phyloP scores from a whole-genome alignment of 1,140 invertebrate species.

The Drosophila tristis region DNA sequence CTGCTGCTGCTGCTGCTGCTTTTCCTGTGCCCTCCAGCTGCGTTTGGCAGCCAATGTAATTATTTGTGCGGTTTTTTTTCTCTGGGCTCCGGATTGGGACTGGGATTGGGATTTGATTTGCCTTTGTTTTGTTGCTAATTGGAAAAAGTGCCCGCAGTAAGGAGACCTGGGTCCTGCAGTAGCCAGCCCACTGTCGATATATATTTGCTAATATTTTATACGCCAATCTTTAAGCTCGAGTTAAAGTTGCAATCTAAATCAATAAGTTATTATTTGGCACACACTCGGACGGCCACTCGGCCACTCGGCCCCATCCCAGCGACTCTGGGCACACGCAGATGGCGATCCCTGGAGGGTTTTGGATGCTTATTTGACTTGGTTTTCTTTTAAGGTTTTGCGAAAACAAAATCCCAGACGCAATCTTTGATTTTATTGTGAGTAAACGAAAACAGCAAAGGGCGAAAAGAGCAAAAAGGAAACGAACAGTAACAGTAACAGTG shows the following conservation, averaged over 20 bases:
- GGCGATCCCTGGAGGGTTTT: conserved; percentile 22
- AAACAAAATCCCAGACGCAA: conserved; percentile 58
- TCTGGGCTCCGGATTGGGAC: background rate
- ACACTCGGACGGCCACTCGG: background rate
- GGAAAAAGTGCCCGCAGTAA: conserved; percentile 23
- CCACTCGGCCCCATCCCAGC: too few species aligned
- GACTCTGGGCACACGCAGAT: too few species aligned
- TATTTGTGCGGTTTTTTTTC: conserved; percentile 33
- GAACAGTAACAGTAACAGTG: conserved; percentile 7
- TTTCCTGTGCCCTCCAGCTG: conserved; percentile 8
- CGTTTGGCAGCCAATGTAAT: conserved; percentile 29
- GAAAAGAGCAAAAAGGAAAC: conserved; percentile 27
- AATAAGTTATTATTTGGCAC: conserved; percentile 47
- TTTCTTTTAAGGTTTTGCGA: conserved; percentile 48
- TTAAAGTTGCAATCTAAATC: conserved; percentile 48
- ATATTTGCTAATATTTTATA: conserved; percentile 14
- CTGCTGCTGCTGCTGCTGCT: too few species aligned
- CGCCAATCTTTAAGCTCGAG: background rate
- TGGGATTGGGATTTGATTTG: conserved; percentile 14
- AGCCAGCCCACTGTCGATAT: background rate
- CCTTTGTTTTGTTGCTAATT: conserved; percentile 29
- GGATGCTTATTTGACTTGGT: conserved; percentile 45
- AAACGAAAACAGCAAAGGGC: conserved; percentile 39
- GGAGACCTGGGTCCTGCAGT: background rate
- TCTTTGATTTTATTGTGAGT: conserved; percentile 55